phyloP scores from a whole-genome alignment of 2,113 vertebrate genomes.

The Rhegmatorhina hoffmannsi region DNA sequence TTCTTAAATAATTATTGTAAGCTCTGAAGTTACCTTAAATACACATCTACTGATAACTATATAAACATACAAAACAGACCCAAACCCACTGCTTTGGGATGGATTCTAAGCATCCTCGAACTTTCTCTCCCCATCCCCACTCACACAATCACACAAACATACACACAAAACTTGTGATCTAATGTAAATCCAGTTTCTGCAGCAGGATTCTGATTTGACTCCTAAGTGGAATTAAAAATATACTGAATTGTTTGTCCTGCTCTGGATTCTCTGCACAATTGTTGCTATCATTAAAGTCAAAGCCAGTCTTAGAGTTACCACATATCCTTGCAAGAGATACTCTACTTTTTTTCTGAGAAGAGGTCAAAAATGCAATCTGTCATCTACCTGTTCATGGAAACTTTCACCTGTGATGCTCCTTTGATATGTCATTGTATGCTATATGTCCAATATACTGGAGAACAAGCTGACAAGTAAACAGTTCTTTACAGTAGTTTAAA shows the following conservation, averaged over 20 bases:
- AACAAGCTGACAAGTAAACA: background rate
- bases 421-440: background rate
- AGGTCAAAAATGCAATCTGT: background rate
- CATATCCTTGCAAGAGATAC: background rate
- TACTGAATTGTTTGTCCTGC: background rate
- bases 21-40: background rate
- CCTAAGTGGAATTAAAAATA: background rate
- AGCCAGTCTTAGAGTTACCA: background rate
- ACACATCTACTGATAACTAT: background rate
- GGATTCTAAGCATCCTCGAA: background rate
- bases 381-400: background rate
- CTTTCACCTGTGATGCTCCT: background rate
- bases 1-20: background rate
- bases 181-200: background rate
- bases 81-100: background rate
- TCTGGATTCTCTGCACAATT: background rate
- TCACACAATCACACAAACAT: background rate
- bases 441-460: background rate
- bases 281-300: conserved; percentile 8
- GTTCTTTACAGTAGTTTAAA: background rate
- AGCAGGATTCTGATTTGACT: background rate
- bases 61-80: background rate
- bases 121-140: background rate
- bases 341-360: background rate
- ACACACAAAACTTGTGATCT: background rate